A percentile compares a stretch with the other conserved stretches of the same genome.
Conservation (phyloP, 1,140 invertebrate genomes). For the Musca vetustissima region DNA sequence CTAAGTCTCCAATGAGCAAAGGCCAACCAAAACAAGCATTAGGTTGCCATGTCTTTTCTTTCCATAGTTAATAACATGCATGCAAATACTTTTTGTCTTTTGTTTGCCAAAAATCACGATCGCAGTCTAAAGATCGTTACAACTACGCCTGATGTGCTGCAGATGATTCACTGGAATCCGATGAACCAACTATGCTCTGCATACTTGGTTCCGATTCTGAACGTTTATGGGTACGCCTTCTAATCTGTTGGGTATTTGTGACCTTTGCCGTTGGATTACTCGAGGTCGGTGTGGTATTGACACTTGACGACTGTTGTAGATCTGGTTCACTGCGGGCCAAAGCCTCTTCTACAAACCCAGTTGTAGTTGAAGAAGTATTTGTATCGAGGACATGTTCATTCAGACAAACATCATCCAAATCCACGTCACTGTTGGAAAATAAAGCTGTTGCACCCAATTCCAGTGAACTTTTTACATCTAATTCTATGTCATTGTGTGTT, state of each 20-base stretch:
- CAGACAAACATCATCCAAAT: slow-evolving; percentile 74
- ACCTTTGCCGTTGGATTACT: slow-evolving; percentile 25
- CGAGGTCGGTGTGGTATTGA: not conserved
- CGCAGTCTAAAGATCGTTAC: not conserved
- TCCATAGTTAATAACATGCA: too few relatives aligned
- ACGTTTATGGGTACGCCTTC: slow-evolving; percentile 50
- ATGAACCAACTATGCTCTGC: slow-evolving; percentile 34
- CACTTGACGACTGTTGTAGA: slow-evolving; percentile 40
- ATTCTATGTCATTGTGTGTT: slow-evolving; percentile 42
- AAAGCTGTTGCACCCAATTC: slow-evolving; percentile 70
- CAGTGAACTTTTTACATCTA: slow-evolving; percentile 57
- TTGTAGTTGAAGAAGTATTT: slow-evolving; percentile 26
- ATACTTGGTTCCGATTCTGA: slow-evolving; percentile 56
- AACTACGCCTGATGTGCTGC: slow-evolving; percentile 16
- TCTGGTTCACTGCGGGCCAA: slow-evolving; percentile 55
- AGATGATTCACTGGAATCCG: slow-evolving; percentile 17
- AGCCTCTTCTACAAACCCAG: slow-evolving; percentile 46
- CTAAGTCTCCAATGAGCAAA: too few relatives aligned
- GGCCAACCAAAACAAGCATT: too few relatives aligned
- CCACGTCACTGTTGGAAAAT: slow-evolving; percentile 88
- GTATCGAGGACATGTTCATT: slow-evolving; percentile 69
- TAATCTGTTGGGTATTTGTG: slow-evolving; percentile 23
- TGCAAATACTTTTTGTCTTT: too few relatives aligned
- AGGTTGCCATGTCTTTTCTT: too few relatives aligned
- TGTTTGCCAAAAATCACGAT: too few relatives aligned